These are phyloP conservation scores for Leucoraja ocellata DNA, from an alignment of 2,797 vertebrate genomes.

Conservation along the genomic window DNA sequence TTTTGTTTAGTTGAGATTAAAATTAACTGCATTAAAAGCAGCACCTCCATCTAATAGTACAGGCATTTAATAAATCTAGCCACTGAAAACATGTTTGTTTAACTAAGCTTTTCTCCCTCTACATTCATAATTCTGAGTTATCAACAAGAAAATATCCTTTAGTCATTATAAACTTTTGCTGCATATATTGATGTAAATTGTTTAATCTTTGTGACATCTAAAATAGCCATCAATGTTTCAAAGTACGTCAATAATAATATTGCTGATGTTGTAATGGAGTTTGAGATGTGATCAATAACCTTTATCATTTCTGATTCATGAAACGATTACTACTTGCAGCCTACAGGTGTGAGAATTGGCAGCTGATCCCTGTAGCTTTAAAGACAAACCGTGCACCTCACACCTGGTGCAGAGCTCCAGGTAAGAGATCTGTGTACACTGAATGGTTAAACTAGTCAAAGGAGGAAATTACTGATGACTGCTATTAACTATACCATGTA, in stretches of 20 bases:
- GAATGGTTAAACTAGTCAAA: no score
- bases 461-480: background rate
- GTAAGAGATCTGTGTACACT: background rate
- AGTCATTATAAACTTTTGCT: background rate
- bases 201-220: no score
- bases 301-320: background rate
- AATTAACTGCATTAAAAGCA: no score
- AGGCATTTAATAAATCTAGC: background rate
- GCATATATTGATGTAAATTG: background rate
- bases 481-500: background rate
- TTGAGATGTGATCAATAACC: background rate
- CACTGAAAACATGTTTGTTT: background rate
- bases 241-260: background rate
- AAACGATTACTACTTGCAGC: background rate
- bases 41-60: background rate
- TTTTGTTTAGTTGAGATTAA: background rate
- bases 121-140: background rate
- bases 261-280: background rate
- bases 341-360: constrained; percentile 39
- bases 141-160: background rate
- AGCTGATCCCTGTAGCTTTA: constrained; percentile 28
- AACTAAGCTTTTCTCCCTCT: background rate
- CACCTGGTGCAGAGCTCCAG: constrained; percentile 40
- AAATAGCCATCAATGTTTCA: background rate
- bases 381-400: constrained; percentile 34